A percentile compares a stretch with the other conserved stretches of the same genome.
Conservation (phyloP, 2,888 invertebrate species). For the Tachina grossa region DNA sequence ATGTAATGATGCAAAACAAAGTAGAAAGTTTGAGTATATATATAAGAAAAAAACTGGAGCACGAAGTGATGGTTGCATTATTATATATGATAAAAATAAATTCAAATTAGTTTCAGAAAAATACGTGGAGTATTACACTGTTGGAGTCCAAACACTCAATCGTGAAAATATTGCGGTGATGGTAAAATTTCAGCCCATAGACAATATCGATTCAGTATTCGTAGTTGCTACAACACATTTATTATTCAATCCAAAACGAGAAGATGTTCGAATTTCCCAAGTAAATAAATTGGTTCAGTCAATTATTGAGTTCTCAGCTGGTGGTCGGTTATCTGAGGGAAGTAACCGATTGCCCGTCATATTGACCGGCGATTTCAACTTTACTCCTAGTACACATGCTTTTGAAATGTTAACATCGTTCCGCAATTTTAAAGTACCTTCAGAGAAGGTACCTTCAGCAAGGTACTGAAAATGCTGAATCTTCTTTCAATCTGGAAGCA, state of each 20-base stretch:
- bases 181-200: slow-evolving; percentile 87
- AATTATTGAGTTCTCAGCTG: slow-evolving; percentile 89
- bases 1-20: slow-evolving; percentile 69
- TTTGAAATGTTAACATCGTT: slow-evolving; percentile 56
- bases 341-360: slow-evolving; percentile 87
- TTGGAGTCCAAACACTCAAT: slow-evolving; percentile 85
- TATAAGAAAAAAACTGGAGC: slow-evolving; percentile 93
- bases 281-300: slow-evolving; percentile 92
- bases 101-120: slow-evolving; percentile 87
- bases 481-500: slow-evolving; percentile 69
- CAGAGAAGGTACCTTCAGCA: neutral
- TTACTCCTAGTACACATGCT: slow-evolving; percentile 87
- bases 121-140: slow-evolving; percentile 87
- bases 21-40: slow-evolving; percentile 87
- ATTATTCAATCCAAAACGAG: slow-evolving; percentile 94
- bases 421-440: neutral
- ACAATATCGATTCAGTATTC: slow-evolving; percentile 84
- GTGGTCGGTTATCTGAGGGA: slow-evolving; percentile 61
- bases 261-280: slow-evolving; percentile 95
- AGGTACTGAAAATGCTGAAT: neutral
- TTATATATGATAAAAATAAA: slow-evolving; percentile 88
- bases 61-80: slow-evolving; percentile 94
- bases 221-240: slow-evolving; percentile 97
- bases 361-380: slow-evolving; percentile 96
- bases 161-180: slow-evolving; percentile 95